Conservation (phyloP, 1,140 invertebrate species). For the Homarus americanus region DNA sequence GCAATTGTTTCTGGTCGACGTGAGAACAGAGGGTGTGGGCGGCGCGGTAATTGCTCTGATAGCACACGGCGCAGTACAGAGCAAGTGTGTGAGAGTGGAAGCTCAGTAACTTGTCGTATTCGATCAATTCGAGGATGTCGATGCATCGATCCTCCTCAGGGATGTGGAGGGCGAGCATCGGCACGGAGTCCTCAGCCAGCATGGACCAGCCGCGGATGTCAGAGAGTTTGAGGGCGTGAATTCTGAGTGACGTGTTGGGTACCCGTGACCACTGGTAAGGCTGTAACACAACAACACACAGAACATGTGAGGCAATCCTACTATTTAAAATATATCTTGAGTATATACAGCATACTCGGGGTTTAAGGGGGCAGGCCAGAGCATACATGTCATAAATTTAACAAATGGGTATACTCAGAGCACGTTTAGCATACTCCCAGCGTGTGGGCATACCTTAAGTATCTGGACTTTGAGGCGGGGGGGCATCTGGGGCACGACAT, state of each 20-base stretch:
- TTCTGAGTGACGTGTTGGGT: constrained; percentile 94
- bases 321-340: no score
- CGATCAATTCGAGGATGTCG: constrained; percentile 98
- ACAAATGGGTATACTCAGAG: no score
- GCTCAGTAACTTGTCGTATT: constrained; percentile 94
- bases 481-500: constrained; percentile 94
- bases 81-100: constrained; percentile 98
- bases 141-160: constrained; percentile 99
- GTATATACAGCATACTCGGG: no score
- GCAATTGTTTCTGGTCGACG: constrained; percentile 97
- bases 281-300: constrained; percentile 12
- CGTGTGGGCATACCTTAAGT: constrained; percentile 78
- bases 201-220: constrained; percentile 99
- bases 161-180: constrained; percentile 98
- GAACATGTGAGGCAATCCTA: no score
- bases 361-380: no score
- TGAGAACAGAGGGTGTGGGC: constrained; percentile 97
- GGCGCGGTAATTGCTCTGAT: constrained; percentile 96
- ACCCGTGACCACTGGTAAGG: constrained; percentile 98
- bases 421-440: no score
- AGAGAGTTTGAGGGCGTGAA: constrained; percentile 97
- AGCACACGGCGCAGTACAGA: constrained; percentile 97
- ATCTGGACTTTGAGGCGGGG: constrained; percentile 97
- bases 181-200: constrained; percentile 97
- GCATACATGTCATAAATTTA: no score